Evolutionary conservation across 2,113 vertebrate species (phyloP), one percentile per base, ranked within the genome.

Genomic region (Damaliscus lunatus): DNA sequence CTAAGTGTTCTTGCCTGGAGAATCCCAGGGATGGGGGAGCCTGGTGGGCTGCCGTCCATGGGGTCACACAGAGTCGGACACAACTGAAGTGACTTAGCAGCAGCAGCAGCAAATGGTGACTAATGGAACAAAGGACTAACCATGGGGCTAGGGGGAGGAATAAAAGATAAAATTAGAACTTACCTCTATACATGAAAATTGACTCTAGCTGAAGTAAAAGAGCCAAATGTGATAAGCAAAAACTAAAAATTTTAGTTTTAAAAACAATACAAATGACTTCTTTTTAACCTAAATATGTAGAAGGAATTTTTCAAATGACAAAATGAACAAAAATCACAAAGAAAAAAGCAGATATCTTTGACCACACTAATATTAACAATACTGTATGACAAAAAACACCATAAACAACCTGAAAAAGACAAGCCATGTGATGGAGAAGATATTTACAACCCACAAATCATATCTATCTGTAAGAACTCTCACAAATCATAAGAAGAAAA

Each of bases 261-360:
- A 43, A 96, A 95, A 94, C 85, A 97, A 83, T 88, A 83, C 36
- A 94, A 95, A 97, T 93, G 60, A 94, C 25, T 82, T 85, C 12
- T 88, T 95, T 97, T 89, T 36, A 91, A 93, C 93, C 84, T 96
- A 29, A 43, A 3, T 80, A 57, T 74, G 7, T 87, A 33, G 52
- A 91, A 96, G 78, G 50, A 91, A 77, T 71, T 92, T 98, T 91
- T 89, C n/a, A 96, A 88, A 88, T n/a, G 82, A 89, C 27, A 84
- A 91, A 62, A 89, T 59, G 31, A 83, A 91, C 29, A 93, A 93
- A 96, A 97, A 48, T 87, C 71, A 80, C 88, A 82, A 90, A 94
- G 62, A 74, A 78, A 96, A 96, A 95, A 36, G 50, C 12, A 93
- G 84, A 59, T 93, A 74, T 67, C 88, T 83, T 71, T 98, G 82